Conservation (phyloP, 2,113 vertebrate genomes). For the human (Homo sapiens) region DNA sequence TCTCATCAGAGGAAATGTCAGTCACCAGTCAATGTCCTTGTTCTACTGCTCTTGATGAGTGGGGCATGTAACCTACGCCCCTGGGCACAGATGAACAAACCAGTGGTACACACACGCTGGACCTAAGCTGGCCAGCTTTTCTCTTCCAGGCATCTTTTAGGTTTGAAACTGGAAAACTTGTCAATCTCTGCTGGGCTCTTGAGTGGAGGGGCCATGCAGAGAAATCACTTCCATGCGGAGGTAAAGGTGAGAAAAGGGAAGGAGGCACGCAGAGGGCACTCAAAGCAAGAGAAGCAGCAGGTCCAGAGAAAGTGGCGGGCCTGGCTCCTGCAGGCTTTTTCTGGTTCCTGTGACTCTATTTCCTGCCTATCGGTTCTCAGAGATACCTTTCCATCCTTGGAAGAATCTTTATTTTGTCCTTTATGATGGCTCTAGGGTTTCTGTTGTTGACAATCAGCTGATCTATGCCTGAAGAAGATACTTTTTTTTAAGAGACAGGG, state of each 20-base stretch:
- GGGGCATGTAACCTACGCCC: not conserved
- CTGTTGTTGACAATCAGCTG: not conserved
- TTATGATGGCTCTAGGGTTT: not conserved
- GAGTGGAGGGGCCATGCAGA: not conserved
- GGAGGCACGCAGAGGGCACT: not conserved
- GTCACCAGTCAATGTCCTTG: not conserved
- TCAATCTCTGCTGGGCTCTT: not conserved
- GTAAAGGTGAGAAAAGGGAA: not conserved
- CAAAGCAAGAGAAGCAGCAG: not conserved
- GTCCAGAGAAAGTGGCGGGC: not conserved
- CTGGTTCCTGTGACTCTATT: not conserved
- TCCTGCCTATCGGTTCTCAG: not conserved
- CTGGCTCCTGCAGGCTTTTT: not conserved
- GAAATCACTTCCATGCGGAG: rapidly evolving
- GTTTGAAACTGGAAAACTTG: not conserved
- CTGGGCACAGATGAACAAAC: not conserved
- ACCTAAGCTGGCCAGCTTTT: not conserved
- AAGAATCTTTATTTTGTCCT: not conserved
- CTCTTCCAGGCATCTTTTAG: not conserved
- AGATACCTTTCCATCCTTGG: not conserved
- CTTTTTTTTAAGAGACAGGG: too few relatives aligned
- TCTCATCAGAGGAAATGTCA: not conserved
- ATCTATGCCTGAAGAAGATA: not conserved
- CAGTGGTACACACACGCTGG: not conserved
- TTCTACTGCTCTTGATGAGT: not conserved